phyloP scores from a whole-genome alignment of 2,797 vertebrate genomes.

The Micropoecilia bifurca region DNA sequence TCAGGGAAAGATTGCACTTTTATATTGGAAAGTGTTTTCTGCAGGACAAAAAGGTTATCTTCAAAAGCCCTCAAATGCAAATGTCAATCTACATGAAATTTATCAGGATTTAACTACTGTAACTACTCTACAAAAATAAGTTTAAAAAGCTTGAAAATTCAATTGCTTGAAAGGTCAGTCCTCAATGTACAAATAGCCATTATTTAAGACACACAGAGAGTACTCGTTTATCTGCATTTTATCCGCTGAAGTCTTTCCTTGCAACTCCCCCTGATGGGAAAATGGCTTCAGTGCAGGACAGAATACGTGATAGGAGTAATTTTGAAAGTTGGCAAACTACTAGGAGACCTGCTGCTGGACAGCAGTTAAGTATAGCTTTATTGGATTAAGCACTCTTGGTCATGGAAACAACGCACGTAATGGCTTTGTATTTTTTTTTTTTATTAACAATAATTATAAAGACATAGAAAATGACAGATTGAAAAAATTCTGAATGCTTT shows the following conservation, averaged over 20 bases:
- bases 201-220: conserved; percentile 23
- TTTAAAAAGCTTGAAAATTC: conserved; percentile 7
- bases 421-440: neutral
- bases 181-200: conserved; percentile 13
- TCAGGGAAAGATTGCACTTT: neutral
- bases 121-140: neutral
- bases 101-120: neutral
- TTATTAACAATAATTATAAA: conserved; percentile 33
- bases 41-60: neutral
- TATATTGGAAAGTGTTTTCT: conserved; percentile 7
- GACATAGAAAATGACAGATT: conserved; percentile 26
- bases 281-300: conserved; percentile 19
- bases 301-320: neutral
- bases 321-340: neutral
- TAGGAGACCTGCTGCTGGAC: neutral
- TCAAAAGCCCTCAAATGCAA: neutral
- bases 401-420: neutral
- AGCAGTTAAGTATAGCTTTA: neutral
- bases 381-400: neutral
- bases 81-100: neutral
- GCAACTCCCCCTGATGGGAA: conserved; percentile 51
- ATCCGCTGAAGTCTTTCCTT: neutral
- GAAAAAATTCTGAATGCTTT: neutral
- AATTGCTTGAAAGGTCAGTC: conserved; percentile 15
- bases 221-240: neutral